Evolutionary conservation across 2,888 invertebrate genomes (phyloP), one percentile per base, ranked within the genome.

Genomic region (Griposia aprilina): DNA sequence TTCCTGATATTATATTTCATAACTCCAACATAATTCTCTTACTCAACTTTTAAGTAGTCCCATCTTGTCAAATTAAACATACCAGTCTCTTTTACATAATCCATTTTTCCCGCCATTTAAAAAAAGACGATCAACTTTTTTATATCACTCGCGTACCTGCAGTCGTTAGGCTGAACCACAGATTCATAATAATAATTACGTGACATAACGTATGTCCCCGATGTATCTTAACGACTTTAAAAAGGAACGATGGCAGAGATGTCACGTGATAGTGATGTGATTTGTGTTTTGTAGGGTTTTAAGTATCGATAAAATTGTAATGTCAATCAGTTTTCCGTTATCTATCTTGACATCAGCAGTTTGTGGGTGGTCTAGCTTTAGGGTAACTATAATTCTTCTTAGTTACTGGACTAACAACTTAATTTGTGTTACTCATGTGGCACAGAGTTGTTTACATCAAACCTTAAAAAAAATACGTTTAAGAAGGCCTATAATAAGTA

Each of bases 131-230:
- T 59, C 15, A 20, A 59, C 6, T 50, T 69, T 78, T 74, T 84
- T 69, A 41, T 71, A 41, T 45, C 23, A 60, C 48, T 83, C 23
- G n/a, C 30, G 11, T 78, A n/a, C 45, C 68, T 60, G 63, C 65
- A 80, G 76, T 74, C 82, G 68, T 84, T 77, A 81, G 30, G 41
- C 50, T 30, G 48, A 41, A 65, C 80, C 76, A 84, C 76, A 77
- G 67, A 82, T 71, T 76, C 67, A 69, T 76, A 78, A 87, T 80
- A 45, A 67, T 81, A 79, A 83, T 83, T 65, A 76, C 30, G 36
- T 78, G 70, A 84, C 45, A 65, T 82, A 77, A 87, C 63, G 50
- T 66, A 79, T 78, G 66, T 73, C 26, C 59, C 69, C 63, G 70
- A 76, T 81, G 63, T 73, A 76, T 85, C 74, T 77, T 75, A 75